Evolutionary conservation across 2,888 invertebrate species (phyloP).

Genomic region (Nomada ruficornis): DNA sequence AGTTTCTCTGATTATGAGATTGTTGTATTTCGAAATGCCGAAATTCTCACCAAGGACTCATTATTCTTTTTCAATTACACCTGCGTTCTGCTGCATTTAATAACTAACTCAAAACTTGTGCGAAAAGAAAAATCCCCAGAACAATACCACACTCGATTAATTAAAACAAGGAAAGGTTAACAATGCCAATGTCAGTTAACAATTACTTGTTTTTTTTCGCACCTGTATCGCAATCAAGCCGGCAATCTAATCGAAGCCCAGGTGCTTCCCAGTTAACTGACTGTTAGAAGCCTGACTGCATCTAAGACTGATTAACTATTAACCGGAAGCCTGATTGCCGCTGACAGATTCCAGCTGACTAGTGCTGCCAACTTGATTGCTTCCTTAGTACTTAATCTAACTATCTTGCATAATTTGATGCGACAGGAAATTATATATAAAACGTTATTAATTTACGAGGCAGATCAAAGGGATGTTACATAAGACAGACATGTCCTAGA

Average conservation of each 20-base stretch:
- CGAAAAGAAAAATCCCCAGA: too few species aligned
- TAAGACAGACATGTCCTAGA: too few species aligned
- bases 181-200: neutral
- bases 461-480: too few species aligned
- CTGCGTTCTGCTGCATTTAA: too few species aligned
- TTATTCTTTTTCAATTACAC: too few species aligned
- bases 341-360: neutral
- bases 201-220: neutral
- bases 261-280: constrained; percentile 5
- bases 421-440: too few species aligned
- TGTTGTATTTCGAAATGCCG: too few species aligned
- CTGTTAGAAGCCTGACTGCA: constrained; percentile 14
- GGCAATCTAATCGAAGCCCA: constrained; percentile 3
- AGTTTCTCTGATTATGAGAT: too few species aligned
- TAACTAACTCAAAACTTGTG: too few species aligned
- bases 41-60: too few species aligned
- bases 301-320: constrained; percentile 23
- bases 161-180: neutral
- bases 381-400: neutral
- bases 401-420: neutral
- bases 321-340: neutral
- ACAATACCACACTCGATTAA: too few species aligned
- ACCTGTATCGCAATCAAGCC: neutral
- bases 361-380: neutral
- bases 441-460: too few species aligned